Base-by-base conservation (phyloP, 2,797 vertebrate genomes). In the Malacoctenus gilli region DNA sequence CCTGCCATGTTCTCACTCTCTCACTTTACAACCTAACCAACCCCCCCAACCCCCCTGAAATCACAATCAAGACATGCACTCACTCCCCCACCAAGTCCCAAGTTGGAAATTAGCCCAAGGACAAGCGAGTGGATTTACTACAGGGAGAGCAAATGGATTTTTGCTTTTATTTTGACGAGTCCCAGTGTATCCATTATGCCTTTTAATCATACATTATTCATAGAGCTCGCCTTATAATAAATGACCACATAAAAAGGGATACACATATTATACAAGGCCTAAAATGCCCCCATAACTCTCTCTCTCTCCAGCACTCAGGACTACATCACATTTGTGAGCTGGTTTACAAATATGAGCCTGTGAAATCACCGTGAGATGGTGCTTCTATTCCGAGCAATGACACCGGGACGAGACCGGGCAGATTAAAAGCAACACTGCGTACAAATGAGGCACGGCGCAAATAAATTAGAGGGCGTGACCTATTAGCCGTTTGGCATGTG, bases 121-220 rank as follows among this genome's bases (percentile, higher is more conserved):
- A 91, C 90, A 89, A 84, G 82, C 79, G 31, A 77, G 82, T 84
- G 73, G 80, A 87, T 91, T 89, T 90, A 90, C 86, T 88, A 86
- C 74, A 71, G 80, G 83, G 87, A 87, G 76, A 83, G 83, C 86
- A 90, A 91, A 92, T 90, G 87, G 89, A 90, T 89, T 89, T 83
- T 72, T 87, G 89, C 87, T 91, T 90, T 92, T 89, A 89, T 91
- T 90, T 87, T 89, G 88, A 89, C 82, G 85, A 89, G 85, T 88
- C 89, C 88, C 89, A 84, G 82, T 84, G 82, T 84, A 89, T 91
- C 90, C 87, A 91, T 90, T 91, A 90, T 62, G 72, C 74, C 68
- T 85, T 88, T 89, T 91, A 89, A 90, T 88, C 80, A 89, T 87
- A 88, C 82, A 91, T 91, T 91, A 91, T 91, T 92, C 87, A 90